These are phyloP conservation scores for Ailurus styani DNA, from an alignment of 2,113 vertebrate species.

Conservation along the genomic window DNA sequence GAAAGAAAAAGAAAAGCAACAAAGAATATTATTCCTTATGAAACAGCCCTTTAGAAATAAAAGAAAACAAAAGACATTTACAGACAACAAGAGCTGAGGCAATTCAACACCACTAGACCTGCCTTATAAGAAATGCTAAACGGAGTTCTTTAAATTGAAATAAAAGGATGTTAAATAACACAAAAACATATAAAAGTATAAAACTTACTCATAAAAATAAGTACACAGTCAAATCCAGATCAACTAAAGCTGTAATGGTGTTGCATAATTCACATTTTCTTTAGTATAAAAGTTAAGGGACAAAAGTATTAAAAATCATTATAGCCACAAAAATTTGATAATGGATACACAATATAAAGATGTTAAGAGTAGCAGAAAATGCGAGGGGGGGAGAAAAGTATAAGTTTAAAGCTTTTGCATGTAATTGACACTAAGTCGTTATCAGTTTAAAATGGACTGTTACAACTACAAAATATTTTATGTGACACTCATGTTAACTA, in stretches of 20 bases:
- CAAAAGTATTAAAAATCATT: not conserved
- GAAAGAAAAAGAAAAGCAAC: too few species aligned
- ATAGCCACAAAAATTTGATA: not conserved
- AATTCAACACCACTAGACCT: too few species aligned
- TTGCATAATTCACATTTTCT: not conserved
- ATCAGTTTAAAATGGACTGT: too few species aligned
- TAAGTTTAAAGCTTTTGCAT: not conserved
- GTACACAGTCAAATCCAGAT: not conserved
- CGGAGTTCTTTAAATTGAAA: not conserved
- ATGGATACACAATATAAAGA: not conserved
- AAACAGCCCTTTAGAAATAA: too few species aligned
- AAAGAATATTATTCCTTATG: too few species aligned
- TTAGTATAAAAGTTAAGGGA: not conserved
- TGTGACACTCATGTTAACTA: too few species aligned
- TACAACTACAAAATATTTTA: too few species aligned
- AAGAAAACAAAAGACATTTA: too few species aligned
- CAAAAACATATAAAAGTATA: not conserved
- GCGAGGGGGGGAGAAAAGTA: too few species aligned
- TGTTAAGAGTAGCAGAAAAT: not conserved
- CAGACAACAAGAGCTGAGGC: too few species aligned
- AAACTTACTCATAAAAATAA: not conserved
- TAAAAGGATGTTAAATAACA: not conserved
- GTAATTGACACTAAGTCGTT: not conserved
- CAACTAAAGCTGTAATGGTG: too few species aligned
- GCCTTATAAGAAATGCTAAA: too few species aligned